Base-by-base conservation (phyloP, 2,888 invertebrate genomes). In the Leuctra nigra region DNA sequence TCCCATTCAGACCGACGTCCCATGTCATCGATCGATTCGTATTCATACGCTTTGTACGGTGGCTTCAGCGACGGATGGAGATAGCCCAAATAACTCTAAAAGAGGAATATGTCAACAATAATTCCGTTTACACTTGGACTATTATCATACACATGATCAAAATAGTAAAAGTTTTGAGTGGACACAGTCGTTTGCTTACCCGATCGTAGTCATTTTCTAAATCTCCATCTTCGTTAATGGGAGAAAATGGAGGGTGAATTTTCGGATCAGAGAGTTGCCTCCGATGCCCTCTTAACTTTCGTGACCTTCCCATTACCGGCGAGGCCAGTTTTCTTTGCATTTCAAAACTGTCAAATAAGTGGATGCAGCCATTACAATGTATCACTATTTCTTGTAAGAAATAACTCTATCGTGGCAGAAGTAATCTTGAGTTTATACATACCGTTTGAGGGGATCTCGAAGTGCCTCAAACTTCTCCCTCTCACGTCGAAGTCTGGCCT, bases 241-340 rank as follows among this genome's bases (percentile, higher is more conserved):
- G 74, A 46, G 75, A 74, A 65, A 75, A 75, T 59, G 74, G 74
- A 56, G 75, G 73, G 59, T 76, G 72, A 55, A 77, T 71, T 69
- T 76, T 75, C 23, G 77, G 77, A 67, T 77, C 77, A 23, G 77
- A 77, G 54, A 76, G 72, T 64, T 78, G 77, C 33, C 77, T 70
- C 58, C 75, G 73, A 66, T 77, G 77, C 54, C 74, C 67, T 58
- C 70, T 65, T 55, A 69, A 62, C 65, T 69, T 70, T 61, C 69
- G 64, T 61, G 64, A 61, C 53, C 65, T 61, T 20, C 64, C 64
- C 55, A 66, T 59, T 18, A 65, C 65, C 23, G 66, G 65, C 38
- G 64, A 65, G 14, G 64, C 63, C 59, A 68, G 61, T 60, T 65
- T 65, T 46, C 65, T 59, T 60, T 67, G 67, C 58, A 66, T 63